Percentiles rank a stretch among this genome's conserved stretches.
Conservation (phyloP, 2,888 invertebrate species). For the Syrista parreyssii region DNA sequence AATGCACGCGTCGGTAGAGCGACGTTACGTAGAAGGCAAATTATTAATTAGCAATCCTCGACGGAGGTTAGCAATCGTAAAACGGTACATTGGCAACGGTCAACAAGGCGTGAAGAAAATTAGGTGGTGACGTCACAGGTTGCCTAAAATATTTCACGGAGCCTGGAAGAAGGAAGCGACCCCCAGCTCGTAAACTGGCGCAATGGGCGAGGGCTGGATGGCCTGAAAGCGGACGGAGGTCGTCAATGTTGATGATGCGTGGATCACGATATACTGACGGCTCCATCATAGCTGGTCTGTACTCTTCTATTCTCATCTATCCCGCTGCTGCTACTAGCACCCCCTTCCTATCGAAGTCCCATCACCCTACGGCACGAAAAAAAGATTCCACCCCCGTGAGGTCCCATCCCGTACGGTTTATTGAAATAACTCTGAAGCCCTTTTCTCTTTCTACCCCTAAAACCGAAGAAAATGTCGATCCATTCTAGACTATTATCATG, state of each 20-base stretch:
- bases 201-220: slow-evolving; percentile 39
- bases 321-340: slow-evolving; percentile 9
- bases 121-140: slow-evolving; percentile 56
- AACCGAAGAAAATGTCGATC: background rate
- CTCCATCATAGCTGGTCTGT: slow-evolving; percentile 45
- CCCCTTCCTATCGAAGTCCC: slow-evolving; percentile 9
- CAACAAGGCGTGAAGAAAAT: slow-evolving; percentile 60
- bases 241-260: slow-evolving; percentile 65
- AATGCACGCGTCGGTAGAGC: background rate
- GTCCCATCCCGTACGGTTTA: slow-evolving; percentile 47
- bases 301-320: slow-evolving; percentile 13
- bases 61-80: slow-evolving; percentile 42
- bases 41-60: slow-evolving; percentile 49
- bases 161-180: slow-evolving; percentile 37
- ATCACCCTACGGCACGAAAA: slow-evolving; percentile 9
- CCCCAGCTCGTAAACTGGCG: slow-evolving; percentile 55
- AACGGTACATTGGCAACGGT: slow-evolving; percentile 50
- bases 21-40: slow-evolving; percentile 17
- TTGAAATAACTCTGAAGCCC: slow-evolving; percentile 44
- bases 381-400: slow-evolving; percentile 35
- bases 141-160: slow-evolving; percentile 14
- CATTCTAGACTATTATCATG: background rate
- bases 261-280: slow-evolving; percentile 62
- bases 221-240: slow-evolving; percentile 57
- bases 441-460: slow-evolving; percentile 5